A percentile compares a stretch with the other conserved stretches of the same genome.
Evolutionary conservation across 2,888 invertebrate genomes (phyloP).

Genomic region (Mamestra brassicae): DNA sequence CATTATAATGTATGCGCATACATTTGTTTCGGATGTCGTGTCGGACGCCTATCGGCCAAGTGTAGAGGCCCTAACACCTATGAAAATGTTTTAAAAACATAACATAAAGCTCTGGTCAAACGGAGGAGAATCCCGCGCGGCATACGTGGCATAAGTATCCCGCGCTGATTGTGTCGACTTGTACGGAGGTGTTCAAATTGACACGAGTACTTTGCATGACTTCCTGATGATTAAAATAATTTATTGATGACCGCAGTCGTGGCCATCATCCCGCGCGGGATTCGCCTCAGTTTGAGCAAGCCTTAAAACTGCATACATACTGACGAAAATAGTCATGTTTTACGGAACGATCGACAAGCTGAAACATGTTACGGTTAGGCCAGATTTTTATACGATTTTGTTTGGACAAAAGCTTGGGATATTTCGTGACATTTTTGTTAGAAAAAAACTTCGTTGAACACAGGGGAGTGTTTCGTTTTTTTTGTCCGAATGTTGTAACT

Average conservation of each 20-base stretch:
- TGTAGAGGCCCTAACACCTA: slow-evolving; percentile 70
- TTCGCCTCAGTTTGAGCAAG: not conserved
- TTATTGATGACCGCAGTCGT: not conserved
- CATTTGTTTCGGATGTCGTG: slow-evolving; percentile 79
- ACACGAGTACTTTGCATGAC: not conserved
- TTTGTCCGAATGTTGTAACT: slow-evolving; percentile 1
- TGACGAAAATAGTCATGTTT: slow-evolving; percentile 43
- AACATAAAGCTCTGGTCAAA: slow-evolving; percentile 20
- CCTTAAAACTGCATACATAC: slow-evolving; percentile 23
- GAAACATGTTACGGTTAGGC: slow-evolving; percentile 21
- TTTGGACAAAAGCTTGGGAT: slow-evolving; percentile 7
- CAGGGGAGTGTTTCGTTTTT: too few species aligned
- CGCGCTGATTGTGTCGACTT: not conserved
- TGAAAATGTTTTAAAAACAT: slow-evolving; percentile 67
- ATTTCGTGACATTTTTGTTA: not conserved
- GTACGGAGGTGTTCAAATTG: not conserved
- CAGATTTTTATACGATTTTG: slow-evolving; percentile 16
- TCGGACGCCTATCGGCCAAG: slow-evolving; percentile 64
- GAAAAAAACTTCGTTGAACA: not conserved
- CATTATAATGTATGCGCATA: slow-evolving; percentile 83
- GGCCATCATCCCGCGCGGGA: not conserved
- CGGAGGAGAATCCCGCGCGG: too few species aligned
- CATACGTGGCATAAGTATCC: not conserved
- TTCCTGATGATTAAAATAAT: not conserved
- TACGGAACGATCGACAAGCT: slow-evolving; percentile 36